phyloP scores from a whole-genome alignment of 2,888 invertebrate species.

The Chironomus riparius region DNA sequence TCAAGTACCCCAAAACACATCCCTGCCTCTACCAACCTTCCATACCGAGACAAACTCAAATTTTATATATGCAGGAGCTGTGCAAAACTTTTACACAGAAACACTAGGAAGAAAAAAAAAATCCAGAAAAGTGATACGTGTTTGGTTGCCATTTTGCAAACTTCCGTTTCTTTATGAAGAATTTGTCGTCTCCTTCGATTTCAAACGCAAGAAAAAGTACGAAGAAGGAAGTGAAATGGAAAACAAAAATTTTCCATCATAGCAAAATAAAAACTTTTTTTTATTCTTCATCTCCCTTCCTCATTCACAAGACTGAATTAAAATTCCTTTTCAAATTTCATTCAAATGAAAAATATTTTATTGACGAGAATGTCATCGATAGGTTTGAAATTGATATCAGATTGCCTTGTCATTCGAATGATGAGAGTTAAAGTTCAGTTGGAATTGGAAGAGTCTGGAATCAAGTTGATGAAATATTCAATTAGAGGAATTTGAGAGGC shows the following conservation, averaged over 20 bases:
- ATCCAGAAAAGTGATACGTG: not conserved
- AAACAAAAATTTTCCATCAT: not conserved
- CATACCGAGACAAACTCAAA: too few relatives aligned
- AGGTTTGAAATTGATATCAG: not conserved
- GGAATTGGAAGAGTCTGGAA: not conserved
- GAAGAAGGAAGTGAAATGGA: too few relatives aligned
- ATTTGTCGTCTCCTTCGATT: not conserved
- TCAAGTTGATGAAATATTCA: not conserved
- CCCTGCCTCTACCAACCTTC: too few relatives aligned
- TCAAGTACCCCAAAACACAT: too few relatives aligned
- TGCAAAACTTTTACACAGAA: not conserved
- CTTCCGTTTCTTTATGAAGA: not conserved
- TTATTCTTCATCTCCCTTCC: too few relatives aligned
- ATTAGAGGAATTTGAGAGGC: not conserved
- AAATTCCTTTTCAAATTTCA: not conserved
- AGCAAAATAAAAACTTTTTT: not conserved
- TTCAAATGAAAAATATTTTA: not conserved
- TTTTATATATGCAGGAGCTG: too few relatives aligned
- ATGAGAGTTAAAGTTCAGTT: not conserved
- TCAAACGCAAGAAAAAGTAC: not conserved
- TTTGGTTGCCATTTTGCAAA: not conserved
- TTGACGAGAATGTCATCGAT: not conserved
- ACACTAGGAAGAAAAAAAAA: not conserved
- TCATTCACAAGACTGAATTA: not conserved
- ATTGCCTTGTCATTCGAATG: not conserved